A percentile compares a stretch with the other conserved stretches of the same genome.
Evolutionary conservation across 2,888 invertebrate species (phyloP).

Genomic region (Heliothis peltigera): DNA sequence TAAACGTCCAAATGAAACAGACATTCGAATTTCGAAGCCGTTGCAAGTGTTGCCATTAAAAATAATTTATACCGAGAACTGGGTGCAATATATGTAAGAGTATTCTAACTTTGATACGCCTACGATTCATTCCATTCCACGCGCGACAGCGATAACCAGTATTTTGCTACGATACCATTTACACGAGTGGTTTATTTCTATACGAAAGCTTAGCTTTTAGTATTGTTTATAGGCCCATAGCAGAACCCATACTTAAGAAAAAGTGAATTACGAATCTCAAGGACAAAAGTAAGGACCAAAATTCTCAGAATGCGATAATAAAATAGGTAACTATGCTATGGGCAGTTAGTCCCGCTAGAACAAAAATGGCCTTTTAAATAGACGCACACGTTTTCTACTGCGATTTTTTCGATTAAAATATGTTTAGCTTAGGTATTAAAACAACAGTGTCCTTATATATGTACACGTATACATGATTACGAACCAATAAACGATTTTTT

Average conservation of each 20-base stretch:
- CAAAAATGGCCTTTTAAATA: conserved; percentile 64
- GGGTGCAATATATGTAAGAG: conserved; percentile 67
- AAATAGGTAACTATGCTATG: conserved; percentile 54
- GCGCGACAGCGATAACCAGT: conserved; percentile 71
- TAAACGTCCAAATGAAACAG: conserved; percentile 55
- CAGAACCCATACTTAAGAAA: conserved; percentile 11
- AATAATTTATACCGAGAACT: conserved; percentile 39
- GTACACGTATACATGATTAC: conserved; percentile 60
- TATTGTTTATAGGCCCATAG: conserved; percentile 63
- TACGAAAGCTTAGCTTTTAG: conserved; percentile 80
- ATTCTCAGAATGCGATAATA: conserved; percentile 11
- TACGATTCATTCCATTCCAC: conserved; percentile 82
- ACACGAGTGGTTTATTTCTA: conserved; percentile 75
- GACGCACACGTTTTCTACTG: conserved; percentile 69
- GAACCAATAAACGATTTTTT: conserved; percentile 61
- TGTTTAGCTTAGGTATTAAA: conserved; percentile 60
- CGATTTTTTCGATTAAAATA: conserved; percentile 63
- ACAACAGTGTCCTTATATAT: conserved; percentile 71
- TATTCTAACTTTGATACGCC: conserved; percentile 78
- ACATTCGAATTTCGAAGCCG: conserved; percentile 44
- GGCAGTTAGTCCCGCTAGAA: conserved; percentile 70
- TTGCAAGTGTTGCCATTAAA: conserved; percentile 56
- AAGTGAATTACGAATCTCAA: conserved; percentile 46
- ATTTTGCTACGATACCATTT: conserved; percentile 85
- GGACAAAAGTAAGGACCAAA: conserved; percentile 44